These are phyloP conservation scores for Enteromius treurensis DNA, from an alignment of 2,797 vertebrate species.

Conservation along the genomic window DNA sequence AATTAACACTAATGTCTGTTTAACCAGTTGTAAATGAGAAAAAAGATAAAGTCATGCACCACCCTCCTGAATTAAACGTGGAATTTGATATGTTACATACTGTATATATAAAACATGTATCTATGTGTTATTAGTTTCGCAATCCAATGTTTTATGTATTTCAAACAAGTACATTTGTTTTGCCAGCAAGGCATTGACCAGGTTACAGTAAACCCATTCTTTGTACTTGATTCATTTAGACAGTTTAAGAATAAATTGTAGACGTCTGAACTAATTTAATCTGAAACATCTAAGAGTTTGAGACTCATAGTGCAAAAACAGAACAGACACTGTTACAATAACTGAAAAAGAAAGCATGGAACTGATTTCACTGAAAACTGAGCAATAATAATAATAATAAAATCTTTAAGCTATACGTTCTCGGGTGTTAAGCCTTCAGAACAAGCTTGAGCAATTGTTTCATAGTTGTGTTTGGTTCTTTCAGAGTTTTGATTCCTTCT, in stretches of 20 bases:
- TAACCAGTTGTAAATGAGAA: neutral
- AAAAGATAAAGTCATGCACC: neutral
- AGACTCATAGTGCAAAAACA: neutral
- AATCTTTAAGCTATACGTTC: neutral
- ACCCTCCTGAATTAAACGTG: neutral
- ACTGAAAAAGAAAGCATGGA: neutral
- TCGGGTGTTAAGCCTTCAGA: neutral
- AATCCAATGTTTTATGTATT: neutral
- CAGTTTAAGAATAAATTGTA: neutral
- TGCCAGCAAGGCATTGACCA: neutral
- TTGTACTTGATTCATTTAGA: neutral
- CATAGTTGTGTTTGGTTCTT: neutral
- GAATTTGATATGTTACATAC: neutral
- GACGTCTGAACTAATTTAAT: neutral
- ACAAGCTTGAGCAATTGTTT: neutral
- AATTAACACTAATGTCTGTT: neutral
- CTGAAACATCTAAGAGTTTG: neutral
- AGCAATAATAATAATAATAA: neutral
- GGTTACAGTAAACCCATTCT: neutral
- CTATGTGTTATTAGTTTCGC: neutral
- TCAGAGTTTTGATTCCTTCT: slow-evolving; percentile 1
- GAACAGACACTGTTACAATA: neutral
- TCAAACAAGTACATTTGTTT: neutral
- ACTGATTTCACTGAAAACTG: neutral
- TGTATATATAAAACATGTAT: too few species aligned